Percentiles rank a stretch among this genome's conserved stretches.
Evolutionary conservation across 2,888 invertebrate species (phyloP).

Genomic region (Nysson spinosus): DNA sequence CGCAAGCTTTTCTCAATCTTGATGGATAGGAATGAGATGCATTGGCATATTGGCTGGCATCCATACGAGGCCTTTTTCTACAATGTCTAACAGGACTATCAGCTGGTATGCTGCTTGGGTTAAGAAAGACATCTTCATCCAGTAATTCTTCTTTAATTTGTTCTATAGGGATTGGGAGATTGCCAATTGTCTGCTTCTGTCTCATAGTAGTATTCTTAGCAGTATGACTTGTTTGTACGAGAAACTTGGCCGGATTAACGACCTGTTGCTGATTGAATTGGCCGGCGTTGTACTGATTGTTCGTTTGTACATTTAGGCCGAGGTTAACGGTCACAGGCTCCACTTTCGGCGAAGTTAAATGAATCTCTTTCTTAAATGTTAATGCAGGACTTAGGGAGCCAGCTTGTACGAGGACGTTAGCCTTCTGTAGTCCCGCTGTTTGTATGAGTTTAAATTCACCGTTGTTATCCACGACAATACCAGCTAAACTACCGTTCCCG

Average conservation of each 20-base stretch:
- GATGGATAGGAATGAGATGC: conserved; percentile 75
- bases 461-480: conserved; percentile 81
- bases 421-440: conserved; percentile 78
- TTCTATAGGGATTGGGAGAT: conserved; percentile 70
- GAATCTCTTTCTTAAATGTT: conserved; percentile 73
- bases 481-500: conserved; percentile 80
- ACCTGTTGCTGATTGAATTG: conserved; percentile 69
- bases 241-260: conserved; percentile 74
- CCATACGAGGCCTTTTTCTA: conserved; percentile 83
- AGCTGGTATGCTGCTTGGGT: conserved; percentile 84
- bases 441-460: conserved; percentile 82
- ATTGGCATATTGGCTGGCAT: conserved; percentile 78
- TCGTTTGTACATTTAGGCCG: conserved; percentile 58
- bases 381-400: conserved; percentile 71
- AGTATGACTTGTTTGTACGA: conserved; percentile 67
- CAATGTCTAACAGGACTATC: conserved; percentile 82
- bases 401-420: conserved; percentile 73
- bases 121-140: conserved; percentile 86
- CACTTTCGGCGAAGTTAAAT: conserved; percentile 67
- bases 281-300: conserved; percentile 61
- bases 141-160: conserved; percentile 82
- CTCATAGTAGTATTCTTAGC: conserved; percentile 61
- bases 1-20: conserved; percentile 74
- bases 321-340: conserved; percentile 65
- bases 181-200: conserved; percentile 63